phyloP scores from a whole-genome alignment of 1,140 invertebrate genomes.

The Drosophila insularis region DNA sequence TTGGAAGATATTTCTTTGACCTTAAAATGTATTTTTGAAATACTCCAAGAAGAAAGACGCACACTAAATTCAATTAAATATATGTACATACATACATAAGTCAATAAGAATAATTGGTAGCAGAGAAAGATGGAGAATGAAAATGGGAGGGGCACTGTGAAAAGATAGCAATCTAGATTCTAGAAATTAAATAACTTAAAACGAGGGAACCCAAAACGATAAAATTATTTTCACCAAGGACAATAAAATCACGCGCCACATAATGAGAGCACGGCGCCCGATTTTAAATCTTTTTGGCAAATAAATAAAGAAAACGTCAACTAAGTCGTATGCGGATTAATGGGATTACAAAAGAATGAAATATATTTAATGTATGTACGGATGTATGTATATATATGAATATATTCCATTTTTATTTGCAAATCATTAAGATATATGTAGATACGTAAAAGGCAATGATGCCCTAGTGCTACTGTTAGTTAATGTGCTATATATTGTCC shows the following conservation, averaged over 20 bases:
- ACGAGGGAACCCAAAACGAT: conserved; percentile 1
- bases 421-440: conserved; percentile 58
- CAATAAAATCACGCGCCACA: conserved; percentile 13
- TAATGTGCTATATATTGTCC: conserved; percentile 41
- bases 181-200: too few relatives aligned
- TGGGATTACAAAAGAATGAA: conserved; percentile 3
- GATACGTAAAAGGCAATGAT: not conserved
- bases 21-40: too few relatives aligned
- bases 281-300: conserved; percentile 2
- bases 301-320: conserved; percentile 4
- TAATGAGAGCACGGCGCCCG: conserved; percentile 17
- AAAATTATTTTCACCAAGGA: not conserved
- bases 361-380: conserved; percentile 17
- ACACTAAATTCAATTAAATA: too few relatives aligned
- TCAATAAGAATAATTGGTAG: too few relatives aligned
- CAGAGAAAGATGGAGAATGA: too few relatives aligned
- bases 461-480: conserved; percentile 29
- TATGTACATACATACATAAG: too few relatives aligned
- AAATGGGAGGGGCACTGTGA: not conserved
- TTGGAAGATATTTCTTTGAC: too few relatives aligned
- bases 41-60: too few relatives aligned
- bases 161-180: not conserved
- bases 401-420: conserved; percentile 60
- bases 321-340: not conserved
- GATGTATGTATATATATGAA: too few relatives aligned